phyloP scores from a whole-genome alignment of 2,113 vertebrate species.

The Phalacrocorax aristotelis region DNA sequence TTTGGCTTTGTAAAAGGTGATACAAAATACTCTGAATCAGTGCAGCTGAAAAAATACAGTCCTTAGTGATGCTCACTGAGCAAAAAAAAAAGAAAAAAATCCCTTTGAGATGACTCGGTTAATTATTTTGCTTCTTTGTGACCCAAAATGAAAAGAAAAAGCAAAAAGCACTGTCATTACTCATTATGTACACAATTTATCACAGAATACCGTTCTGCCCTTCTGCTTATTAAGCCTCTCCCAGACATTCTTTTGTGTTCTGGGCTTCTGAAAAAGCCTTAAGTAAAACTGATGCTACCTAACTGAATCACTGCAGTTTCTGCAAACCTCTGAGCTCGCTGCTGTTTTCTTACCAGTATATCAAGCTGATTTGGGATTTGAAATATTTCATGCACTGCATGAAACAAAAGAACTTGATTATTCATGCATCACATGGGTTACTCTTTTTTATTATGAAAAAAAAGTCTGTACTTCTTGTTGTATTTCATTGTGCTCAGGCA shows the following conservation, averaged over 20 bases:
- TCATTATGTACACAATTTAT: conserved; percentile 50
- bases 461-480: background rate
- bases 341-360: background rate
- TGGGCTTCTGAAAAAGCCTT: conserved; percentile 37
- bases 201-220: conserved; percentile 29
- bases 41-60: conserved; percentile 58
- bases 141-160: conserved; percentile 48
- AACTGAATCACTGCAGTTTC: background rate
- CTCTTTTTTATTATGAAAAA: background rate
- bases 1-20: conserved; percentile 65
- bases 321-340: background rate
- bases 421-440: background rate
- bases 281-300: conserved; percentile 14
- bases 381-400: background rate
- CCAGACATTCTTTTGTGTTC: conserved; percentile 51
- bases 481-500: background rate
- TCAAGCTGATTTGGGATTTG: background rate
- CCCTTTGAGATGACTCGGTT: conserved; percentile 30
- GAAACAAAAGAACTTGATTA: background rate
- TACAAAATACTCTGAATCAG: conserved; percentile 59
- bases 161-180: conserved; percentile 50
- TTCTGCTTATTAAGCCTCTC: conserved; percentile 38
- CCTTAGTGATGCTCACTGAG: conserved; percentile 20
- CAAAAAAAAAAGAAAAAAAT: background rate
- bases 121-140: conserved; percentile 60